These are phyloP conservation scores for Epinephelus cyanopodus DNA, from an alignment of 2,113 vertebrate genomes.

Conservation along the genomic window DNA sequence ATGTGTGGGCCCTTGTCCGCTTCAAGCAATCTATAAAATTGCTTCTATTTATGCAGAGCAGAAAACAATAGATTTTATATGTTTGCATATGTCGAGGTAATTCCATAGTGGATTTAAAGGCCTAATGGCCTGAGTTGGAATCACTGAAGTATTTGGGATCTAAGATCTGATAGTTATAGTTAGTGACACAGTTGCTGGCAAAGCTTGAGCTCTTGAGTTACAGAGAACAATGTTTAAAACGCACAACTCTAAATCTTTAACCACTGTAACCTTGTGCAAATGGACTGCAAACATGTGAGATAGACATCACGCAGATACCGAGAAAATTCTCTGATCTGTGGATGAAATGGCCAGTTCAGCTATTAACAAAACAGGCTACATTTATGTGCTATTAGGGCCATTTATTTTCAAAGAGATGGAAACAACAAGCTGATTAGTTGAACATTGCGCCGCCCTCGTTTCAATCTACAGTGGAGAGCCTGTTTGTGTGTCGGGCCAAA, in stretches of 20 bases:
- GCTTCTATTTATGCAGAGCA: conserved; percentile 3
- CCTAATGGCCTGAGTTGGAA: conserved; percentile 59
- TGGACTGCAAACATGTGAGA: conserved; percentile 75
- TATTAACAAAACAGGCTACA: conserved; percentile 77
- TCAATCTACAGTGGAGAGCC: conserved; percentile 63
- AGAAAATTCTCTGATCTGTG: conserved; percentile 66
- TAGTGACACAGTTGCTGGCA: conserved; percentile 47
- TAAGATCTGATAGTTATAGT: conserved; percentile 63
- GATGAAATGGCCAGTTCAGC: conserved; percentile 70
- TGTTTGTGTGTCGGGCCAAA: conserved; percentile 49
- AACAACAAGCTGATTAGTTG: conserved; percentile 77
- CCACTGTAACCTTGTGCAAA: conserved; percentile 65
- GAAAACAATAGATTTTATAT: conserved; percentile 33
- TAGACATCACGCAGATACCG: conserved; percentile 73
- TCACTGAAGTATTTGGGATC: conserved; percentile 60
- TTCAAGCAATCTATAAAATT: conserved; percentile 27
- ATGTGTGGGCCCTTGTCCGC: not conserved
- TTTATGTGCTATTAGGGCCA: conserved; percentile 79
- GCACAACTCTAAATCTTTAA: conserved; percentile 46
- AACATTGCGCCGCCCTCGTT: conserved; percentile 60
- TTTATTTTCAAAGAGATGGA: conserved; percentile 79
- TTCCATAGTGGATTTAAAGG: conserved; percentile 38
- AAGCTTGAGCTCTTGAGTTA: conserved; percentile 22
- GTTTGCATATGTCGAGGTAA: conserved; percentile 29
- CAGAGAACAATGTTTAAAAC: conserved; percentile 62